Conservation (phyloP, 2,113 vertebrate genomes). For the Neofelis nebulosa region DNA sequence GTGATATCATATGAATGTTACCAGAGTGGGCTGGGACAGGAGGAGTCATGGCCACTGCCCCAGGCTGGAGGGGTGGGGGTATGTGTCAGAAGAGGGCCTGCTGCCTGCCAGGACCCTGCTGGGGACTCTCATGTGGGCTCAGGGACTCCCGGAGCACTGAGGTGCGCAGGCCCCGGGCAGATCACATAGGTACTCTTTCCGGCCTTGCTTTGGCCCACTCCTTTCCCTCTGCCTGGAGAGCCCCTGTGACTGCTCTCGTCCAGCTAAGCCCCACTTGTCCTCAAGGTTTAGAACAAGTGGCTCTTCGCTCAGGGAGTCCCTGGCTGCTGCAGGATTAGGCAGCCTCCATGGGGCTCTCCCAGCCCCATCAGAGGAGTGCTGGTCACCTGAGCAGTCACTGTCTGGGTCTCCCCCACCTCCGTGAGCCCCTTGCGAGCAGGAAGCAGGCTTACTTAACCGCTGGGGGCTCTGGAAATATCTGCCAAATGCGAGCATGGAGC, state of each 20-base stretch:
- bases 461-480: background rate
- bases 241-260: background rate
- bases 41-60: background rate
- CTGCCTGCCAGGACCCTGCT: background rate
- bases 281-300: background rate
- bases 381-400: background rate
- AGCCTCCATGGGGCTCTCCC: background rate
- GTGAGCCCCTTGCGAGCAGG: background rate
- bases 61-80: background rate
- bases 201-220: background rate
- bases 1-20: background rate
- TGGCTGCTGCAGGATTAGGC: too few relatives aligned
- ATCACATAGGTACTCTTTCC: too few relatives aligned
- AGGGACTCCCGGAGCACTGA: accelerated
- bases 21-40: too few relatives aligned
- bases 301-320: background rate
- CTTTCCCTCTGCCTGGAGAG: background rate
- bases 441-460: background rate
- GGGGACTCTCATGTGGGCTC: background rate
- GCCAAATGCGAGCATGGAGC: background rate
- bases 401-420: background rate
- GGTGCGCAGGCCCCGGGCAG: accelerated
- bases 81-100: background rate
- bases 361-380: background rate
- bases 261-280: background rate